Percentiles rank a stretch among this genome's conserved stretches.
Conservation (phyloP, 2,797 vertebrate species). For the Avahi laniger region DNA sequence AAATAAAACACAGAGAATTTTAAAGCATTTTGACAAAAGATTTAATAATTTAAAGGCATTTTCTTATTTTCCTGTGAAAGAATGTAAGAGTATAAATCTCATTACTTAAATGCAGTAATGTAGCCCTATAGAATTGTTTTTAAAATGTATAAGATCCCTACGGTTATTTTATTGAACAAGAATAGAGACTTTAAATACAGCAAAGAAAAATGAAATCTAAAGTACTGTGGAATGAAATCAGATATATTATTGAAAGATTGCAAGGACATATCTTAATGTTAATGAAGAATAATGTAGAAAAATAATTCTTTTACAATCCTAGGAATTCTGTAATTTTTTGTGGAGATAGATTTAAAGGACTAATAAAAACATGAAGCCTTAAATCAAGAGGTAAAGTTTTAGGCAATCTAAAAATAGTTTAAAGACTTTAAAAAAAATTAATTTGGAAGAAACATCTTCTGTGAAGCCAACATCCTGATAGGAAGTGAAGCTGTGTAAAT, state of each 20-base stretch:
- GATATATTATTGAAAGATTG: constrained; percentile 5
- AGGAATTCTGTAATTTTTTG: neutral
- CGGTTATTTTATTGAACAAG: neutral
- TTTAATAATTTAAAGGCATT: constrained; percentile 66
- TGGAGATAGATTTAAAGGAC: neutral
- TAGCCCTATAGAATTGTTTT: constrained; percentile 20
- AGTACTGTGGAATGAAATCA: neutral
- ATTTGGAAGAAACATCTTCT: constrained; percentile 57
- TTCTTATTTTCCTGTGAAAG: constrained; percentile 41
- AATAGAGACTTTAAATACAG: constrained; percentile 23
- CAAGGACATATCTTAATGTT: neutral
- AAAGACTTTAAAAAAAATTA: constrained; percentile 62
- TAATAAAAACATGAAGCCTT: neutral
- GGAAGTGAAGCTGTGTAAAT: neutral
- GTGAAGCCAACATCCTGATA: neutral
- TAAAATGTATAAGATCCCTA: neutral
- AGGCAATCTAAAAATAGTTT: neutral
- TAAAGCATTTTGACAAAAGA: constrained; percentile 62
- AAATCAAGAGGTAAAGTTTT: neutral
- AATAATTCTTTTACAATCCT: neutral
- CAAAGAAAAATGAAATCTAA: constrained; percentile 40
- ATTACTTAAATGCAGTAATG: constrained; percentile 44
- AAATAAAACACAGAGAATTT: constrained; percentile 58
- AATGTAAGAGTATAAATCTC: constrained; percentile 39
- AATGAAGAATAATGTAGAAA: neutral